Conservation (phyloP, 2,888 invertebrate species). For the Leptogaster cylindrica region DNA sequence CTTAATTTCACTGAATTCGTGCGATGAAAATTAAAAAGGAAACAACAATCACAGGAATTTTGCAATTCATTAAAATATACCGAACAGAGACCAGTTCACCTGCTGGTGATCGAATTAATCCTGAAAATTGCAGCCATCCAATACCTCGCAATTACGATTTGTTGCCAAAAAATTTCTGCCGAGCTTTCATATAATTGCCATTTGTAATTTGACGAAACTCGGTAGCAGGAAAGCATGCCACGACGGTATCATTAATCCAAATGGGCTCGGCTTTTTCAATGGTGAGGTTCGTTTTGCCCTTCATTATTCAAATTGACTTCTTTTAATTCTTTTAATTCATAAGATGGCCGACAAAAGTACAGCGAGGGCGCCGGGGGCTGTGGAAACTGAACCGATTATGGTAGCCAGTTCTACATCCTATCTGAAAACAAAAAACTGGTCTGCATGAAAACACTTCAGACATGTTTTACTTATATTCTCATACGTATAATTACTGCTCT, state of each 20-base stretch:
- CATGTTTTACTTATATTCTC: slow-evolving; percentile 17
- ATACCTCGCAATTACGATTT: slow-evolving; percentile 8
- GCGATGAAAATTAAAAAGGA: too few relatives aligned
- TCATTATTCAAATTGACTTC: slow-evolving; percentile 38
- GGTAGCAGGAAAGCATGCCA: slow-evolving; percentile 7
- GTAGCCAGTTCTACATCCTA: slow-evolving; percentile 1
- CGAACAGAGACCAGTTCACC: slow-evolving; percentile 17
- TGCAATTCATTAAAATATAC: too few relatives aligned
- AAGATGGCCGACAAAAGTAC: slow-evolving; percentile 2
- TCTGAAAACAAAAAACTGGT: slow-evolving; percentile 14
- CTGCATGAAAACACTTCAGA: slow-evolving; percentile 24
- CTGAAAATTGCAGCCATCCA: slow-evolving; percentile 21
- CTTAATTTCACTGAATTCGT: too few relatives aligned
- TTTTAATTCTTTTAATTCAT: slow-evolving; percentile 34
- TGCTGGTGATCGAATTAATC: slow-evolving; percentile 4
- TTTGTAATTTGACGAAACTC: slow-evolving; percentile 30
- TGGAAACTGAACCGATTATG: slow-evolving; percentile 21
- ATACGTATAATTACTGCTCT: slow-evolving; percentile 11
- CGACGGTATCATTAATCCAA: slow-evolving; percentile 30
- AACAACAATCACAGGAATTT: too few relatives aligned
- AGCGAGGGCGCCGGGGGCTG: slow-evolving; percentile 12
- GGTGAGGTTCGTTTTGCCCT: slow-evolving; percentile 27
- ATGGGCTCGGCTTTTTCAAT: slow-evolving; percentile 20
- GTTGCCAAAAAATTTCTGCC: slow-evolving; percentile 1
- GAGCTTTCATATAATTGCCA: slow-evolving; percentile 15